Base-by-base conservation (phyloP, 2,797 vertebrate species). In the Acomys russatus region DNA sequence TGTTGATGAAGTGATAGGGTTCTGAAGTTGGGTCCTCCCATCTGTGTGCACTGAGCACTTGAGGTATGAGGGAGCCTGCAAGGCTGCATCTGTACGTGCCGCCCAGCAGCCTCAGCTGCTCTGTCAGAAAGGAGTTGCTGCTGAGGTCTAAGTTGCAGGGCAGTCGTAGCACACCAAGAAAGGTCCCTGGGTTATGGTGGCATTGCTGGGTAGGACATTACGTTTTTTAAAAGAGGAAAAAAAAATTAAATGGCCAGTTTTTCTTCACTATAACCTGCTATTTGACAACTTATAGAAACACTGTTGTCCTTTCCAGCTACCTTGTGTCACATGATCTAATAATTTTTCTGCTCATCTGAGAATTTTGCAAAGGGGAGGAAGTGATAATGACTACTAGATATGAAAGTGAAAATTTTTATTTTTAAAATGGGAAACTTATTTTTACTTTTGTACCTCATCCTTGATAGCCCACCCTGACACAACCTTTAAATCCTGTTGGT, bases 221-320 rank as follows among this genome's bases (percentile, higher is more conserved):
- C 59, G 59, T 51, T 17, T 23, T 89, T 90, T 6, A 20, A 91
- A 94, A 91, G 86, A 54, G 44, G 44, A 56, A 14, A 93, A 95
- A 95, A 90, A 44, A 64, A 88, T 83, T 88, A 70, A 91, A 54
- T 92, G 71, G 44, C 8, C 25, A 33, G 25, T 89, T 93, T 97
- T 96, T 77, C 64, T 96, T 22, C 22, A 28, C 51, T 15, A 79
- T 6, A 92, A 0, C 61, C 33, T 10, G 91, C 23, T 89, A 17
- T 95, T 73, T 92, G 88, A 56, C 88, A 93, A 49, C 30, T 82
- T 30, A 88, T 68, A 61, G 85, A 89, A 95, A 95, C 90, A 79
- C 38, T 85, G n/a, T 86, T 94, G 94, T 96, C 28, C 68, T 94
- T 95, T 92, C 9, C 9, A 66, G 20, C 83, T 90, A 64, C 88